Evolutionary conservation across 2,888 invertebrate species (phyloP).

Genomic region (Archips xylosteana): DNA sequence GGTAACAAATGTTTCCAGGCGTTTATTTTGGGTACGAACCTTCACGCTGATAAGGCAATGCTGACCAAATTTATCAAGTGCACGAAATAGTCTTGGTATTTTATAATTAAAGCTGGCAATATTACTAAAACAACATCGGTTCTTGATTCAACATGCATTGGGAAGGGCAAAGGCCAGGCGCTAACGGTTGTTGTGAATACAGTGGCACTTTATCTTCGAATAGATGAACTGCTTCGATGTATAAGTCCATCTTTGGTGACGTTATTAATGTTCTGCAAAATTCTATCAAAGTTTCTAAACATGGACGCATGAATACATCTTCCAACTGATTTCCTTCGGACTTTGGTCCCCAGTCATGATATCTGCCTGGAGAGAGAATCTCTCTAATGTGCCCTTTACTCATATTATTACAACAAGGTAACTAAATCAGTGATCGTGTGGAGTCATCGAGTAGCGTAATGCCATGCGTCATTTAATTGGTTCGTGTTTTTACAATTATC

Average conservation of each 20-base stretch:
- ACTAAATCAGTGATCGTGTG: not conserved
- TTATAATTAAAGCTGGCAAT: not conserved
- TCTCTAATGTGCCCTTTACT: too few species aligned
- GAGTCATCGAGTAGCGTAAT: not conserved
- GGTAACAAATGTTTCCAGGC: constrained; percentile 33
- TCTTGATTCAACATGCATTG: not conserved
- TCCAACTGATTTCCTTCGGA: too few species aligned
- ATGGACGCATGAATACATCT: too few species aligned
- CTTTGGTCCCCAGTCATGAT: too few species aligned
- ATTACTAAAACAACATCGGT: not conserved
- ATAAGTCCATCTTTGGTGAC: too few species aligned
- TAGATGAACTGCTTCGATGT: too few species aligned
- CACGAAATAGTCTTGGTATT: not conserved
- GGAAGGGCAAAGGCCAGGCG: not conserved
- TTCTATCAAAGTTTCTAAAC: too few species aligned
- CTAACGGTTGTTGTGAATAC: not conserved
- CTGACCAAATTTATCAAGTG: constrained; percentile 14
- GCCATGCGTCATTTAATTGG: not conserved
- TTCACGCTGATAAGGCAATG: constrained; percentile 6
- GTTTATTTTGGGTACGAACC: constrained; percentile 26
- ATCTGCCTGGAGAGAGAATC: too few species aligned
- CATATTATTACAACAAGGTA: too few species aligned
- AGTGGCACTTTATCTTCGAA: too few species aligned
- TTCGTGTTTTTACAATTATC: not conserved
- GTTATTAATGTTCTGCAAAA: too few species aligned